Percentiles rank a stretch among this genome's conserved stretches.
Conservation (phyloP, 2,113 vertebrate species). For the Bufo gargarizans region DNA sequence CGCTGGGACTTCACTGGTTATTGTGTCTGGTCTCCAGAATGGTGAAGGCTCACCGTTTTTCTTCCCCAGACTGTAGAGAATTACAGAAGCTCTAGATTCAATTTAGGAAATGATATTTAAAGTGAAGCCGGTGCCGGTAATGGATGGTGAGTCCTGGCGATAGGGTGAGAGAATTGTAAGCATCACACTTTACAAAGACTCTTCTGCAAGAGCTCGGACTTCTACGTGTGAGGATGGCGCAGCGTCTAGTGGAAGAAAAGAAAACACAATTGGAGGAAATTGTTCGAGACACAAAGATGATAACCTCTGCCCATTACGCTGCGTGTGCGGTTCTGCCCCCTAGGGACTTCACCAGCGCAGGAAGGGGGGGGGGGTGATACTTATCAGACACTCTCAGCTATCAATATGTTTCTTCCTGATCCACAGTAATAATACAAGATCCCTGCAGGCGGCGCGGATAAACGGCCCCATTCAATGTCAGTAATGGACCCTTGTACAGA, state of each 20-base stretch:
- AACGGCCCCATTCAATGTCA: not conserved
- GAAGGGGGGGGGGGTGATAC: not conserved
- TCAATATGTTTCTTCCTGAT: conserved; percentile 30
- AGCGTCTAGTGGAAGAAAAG: not conserved
- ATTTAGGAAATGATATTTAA: not conserved
- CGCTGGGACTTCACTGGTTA: not conserved
- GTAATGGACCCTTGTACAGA: conserved; percentile 8
- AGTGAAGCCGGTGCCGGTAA: not conserved
- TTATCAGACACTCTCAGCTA: conserved; percentile 9
- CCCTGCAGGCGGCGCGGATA: not conserved
- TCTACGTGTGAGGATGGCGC: conserved; percentile 12
- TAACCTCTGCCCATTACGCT: conserved; percentile 11
- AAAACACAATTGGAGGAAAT: conserved; percentile 25
- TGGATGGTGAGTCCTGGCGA: not conserved
- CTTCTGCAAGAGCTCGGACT: not conserved
- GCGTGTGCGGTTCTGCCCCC: conserved; percentile 31
- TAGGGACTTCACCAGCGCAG: not conserved
- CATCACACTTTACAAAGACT: conserved; percentile 19
- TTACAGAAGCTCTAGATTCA: not conserved
- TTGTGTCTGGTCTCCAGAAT: not conserved
- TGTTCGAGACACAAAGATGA: conserved; percentile 30
- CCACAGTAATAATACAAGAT: conserved; percentile 16
- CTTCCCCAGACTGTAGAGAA: not conserved
- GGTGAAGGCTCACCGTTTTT: not conserved
- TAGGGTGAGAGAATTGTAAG: conserved; percentile 9